Conservation (phyloP, 2,113 vertebrate species). For the Solea solea region DNA sequence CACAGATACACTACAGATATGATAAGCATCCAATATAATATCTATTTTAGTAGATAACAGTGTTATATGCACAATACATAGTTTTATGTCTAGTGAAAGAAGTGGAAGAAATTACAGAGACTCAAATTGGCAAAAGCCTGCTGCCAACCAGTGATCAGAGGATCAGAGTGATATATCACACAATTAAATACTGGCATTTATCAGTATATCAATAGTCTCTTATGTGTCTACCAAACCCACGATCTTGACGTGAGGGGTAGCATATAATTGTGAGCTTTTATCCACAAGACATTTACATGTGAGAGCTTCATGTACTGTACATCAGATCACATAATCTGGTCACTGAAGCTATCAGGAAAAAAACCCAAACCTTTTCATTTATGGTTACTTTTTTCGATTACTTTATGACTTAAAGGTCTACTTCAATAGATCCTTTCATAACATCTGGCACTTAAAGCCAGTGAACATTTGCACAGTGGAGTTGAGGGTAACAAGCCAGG, state of each 20-base stretch:
- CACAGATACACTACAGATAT: background rate
- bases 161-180: background rate
- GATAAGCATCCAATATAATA: too few relatives aligned
- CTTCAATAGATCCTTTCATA: constrained; percentile 75
- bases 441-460: constrained; percentile 74
- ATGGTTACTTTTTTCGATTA: constrained; percentile 25
- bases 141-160: too few relatives aligned
- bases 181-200: too few relatives aligned
- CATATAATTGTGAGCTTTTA: too few relatives aligned
- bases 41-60: background rate
- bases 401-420: constrained; percentile 64
- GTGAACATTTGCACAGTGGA: constrained; percentile 63
- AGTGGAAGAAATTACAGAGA: too few relatives aligned
- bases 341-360: constrained; percentile 55
- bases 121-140: too few relatives aligned
- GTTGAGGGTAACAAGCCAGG: constrained; percentile 70
- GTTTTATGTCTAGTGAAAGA: too few relatives aligned
- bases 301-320: constrained; percentile 45
- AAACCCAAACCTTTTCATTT: constrained; percentile 33
- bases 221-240: too few relatives aligned
- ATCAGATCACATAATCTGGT: constrained; percentile 70
- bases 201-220: too few relatives aligned
- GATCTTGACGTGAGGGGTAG: too few relatives aligned
- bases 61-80: too few relatives aligned
- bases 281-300: constrained; percentile 19